Conservation (phyloP, 1,140 invertebrate genomes). For the Philopotamus ludificatus region DNA sequence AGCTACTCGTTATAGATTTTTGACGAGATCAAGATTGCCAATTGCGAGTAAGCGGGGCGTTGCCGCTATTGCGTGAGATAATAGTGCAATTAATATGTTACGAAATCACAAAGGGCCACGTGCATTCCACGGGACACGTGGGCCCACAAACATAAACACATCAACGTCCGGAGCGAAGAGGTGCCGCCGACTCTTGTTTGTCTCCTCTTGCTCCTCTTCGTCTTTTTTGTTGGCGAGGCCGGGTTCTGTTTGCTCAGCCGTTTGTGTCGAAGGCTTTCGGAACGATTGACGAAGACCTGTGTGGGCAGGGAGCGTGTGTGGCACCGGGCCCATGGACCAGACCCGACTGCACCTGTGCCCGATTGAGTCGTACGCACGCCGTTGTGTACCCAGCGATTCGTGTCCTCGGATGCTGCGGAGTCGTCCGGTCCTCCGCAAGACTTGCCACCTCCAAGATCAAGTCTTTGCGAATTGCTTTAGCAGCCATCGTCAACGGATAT, state of each 20-base stretch:
- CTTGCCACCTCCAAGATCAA: too few species aligned
- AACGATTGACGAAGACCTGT: not conserved
- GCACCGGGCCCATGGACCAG: not conserved
- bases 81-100: slow-evolving; percentile 21
- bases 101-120: slow-evolving; percentile 5
- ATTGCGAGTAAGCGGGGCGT: too few species aligned
- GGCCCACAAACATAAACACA: not conserved
- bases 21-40: too few species aligned
- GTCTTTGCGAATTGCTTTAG: too few species aligned
- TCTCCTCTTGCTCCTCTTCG: not conserved
- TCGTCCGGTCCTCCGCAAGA: too few species aligned
- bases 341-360: not conserved
- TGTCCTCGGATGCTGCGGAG: too few species aligned
- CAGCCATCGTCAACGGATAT: too few species aligned
- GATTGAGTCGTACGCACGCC: too few species aligned
- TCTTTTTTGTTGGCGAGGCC: not conserved
- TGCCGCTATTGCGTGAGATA: slow-evolving; percentile 1
- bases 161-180: not conserved
- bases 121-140: not conserved
- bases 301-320: not conserved
- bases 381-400: too few species aligned
- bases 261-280: not conserved
- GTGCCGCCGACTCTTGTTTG: not conserved
- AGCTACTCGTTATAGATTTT: too few species aligned
- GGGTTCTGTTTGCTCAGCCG: not conserved